Percentiles rank a stretch among this genome's conserved stretches.
Conservation (phyloP, 2,113 vertebrate species). For the Pionites leucogaster region DNA sequence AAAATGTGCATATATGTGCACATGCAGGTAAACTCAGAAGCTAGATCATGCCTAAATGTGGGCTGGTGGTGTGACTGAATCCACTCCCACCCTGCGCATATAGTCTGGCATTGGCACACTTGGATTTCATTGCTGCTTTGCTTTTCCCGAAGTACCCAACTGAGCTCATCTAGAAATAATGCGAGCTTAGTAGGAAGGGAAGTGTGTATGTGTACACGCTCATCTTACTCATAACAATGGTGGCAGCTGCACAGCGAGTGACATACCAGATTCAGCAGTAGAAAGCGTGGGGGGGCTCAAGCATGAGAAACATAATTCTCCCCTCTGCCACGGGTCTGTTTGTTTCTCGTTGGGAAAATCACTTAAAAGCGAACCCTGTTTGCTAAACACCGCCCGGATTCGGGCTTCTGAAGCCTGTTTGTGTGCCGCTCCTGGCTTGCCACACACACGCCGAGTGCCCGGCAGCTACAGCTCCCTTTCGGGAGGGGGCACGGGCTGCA, state of each 20-base stretch:
- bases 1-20: neutral
- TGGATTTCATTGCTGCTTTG: neutral
- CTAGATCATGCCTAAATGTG: neutral
- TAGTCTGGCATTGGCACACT: rapidly evolving
- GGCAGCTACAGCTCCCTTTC: neutral
- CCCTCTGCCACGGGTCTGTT: neutral
- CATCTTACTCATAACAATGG: rapidly evolving
- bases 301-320: rapidly evolving
- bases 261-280: neutral
- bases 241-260: neutral
- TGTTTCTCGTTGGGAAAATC: neutral
- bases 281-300: neutral
- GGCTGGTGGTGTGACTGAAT: neutral
- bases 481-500: neutral
- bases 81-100: neutral
- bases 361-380: neutral
- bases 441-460: neutral
- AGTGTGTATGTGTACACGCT: rapidly evolving
- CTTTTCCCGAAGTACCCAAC: neutral
- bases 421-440: rapidly evolving
- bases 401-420: rapidly evolving
- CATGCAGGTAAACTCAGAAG: neutral
- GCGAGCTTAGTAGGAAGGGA: rapidly evolving
- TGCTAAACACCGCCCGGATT: neutral
- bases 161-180: neutral